phyloP scores from a whole-genome alignment of 2,888 invertebrate genomes.

The Hetaerina titia region DNA sequence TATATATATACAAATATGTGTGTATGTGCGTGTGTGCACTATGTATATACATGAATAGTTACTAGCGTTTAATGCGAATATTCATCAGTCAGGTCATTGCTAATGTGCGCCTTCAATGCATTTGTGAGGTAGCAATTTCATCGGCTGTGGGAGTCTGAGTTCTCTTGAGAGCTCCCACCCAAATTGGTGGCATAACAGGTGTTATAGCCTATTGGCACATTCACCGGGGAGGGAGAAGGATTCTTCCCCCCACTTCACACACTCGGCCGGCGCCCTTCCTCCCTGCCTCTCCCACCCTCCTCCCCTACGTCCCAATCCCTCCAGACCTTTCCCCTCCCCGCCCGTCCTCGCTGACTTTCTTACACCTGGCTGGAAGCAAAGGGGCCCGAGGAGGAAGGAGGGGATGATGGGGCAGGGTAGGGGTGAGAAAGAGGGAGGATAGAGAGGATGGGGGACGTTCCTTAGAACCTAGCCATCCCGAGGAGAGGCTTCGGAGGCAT shows the following conservation, averaged over 20 bases:
- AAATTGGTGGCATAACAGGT: constrained; percentile 56
- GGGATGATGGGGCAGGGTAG: not conserved
- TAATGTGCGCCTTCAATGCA: not conserved
- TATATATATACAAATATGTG: too few relatives aligned
- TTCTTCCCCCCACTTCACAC: not conserved
- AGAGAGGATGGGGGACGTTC: not conserved
- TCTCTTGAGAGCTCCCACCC: not conserved
- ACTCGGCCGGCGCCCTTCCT: not conserved
- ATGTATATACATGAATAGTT: too few relatives aligned
- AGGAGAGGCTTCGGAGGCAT: not conserved
- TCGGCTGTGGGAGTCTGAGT: not conserved
- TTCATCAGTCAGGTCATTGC: not conserved
- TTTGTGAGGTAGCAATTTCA: constrained; percentile 12
- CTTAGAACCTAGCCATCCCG: not conserved
- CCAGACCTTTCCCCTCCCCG: not conserved
- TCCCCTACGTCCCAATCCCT: not conserved
- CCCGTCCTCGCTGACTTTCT: not conserved
- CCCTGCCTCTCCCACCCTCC: too few relatives aligned
- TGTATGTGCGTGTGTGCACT: too few relatives aligned
- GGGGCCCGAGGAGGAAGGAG: not conserved
- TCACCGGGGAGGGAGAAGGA: not conserved
- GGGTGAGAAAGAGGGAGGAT: not conserved
- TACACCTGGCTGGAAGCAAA: constrained; percentile 4
- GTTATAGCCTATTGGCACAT: constrained; percentile 46
- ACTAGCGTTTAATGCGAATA: too few relatives aligned